These are phyloP conservation scores for Epinotia brunnichana DNA, from an alignment of 2,888 invertebrate species.

Conservation along the genomic window DNA sequence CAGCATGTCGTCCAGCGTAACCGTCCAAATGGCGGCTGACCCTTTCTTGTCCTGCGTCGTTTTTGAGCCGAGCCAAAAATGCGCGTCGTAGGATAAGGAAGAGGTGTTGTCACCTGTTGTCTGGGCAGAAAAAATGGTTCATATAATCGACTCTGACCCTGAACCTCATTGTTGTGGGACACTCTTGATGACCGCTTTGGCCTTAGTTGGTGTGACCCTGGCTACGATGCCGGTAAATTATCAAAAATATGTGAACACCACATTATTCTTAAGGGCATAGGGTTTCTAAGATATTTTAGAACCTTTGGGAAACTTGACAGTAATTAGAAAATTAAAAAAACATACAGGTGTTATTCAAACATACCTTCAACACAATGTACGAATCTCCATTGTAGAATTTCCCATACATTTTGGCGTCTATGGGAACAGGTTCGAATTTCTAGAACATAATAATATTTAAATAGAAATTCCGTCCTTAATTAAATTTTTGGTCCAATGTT, in stretches of 20 bases:
- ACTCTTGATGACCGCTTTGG: no score
- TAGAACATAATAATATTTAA: conserved; percentile 71
- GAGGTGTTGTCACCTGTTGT: conserved; percentile 85
- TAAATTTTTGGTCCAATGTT: not conserved
- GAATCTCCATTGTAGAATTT: conserved; percentile 95
- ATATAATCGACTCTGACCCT: not conserved
- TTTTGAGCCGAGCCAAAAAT: conserved; percentile 95
- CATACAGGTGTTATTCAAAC: no score
- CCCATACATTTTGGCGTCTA: conserved; percentile 88
- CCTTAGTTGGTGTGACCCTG: no score
- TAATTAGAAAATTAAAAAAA: no score
- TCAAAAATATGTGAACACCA: no score
- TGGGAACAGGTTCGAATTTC: conserved; percentile 91
- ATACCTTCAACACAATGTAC: conserved; percentile 91
- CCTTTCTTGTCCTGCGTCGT: conserved; percentile 91
- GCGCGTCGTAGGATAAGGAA: conserved; percentile 88
- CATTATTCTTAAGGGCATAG: no score
- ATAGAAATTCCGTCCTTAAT: not conserved
- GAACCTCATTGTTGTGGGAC: no score
- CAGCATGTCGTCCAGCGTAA: conserved; percentile 92
- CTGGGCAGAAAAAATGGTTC: conserved; percentile 67
- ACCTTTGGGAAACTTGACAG: no score
- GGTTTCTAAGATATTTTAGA: no score
- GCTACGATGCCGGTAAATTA: no score
- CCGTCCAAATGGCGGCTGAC: conserved; percentile 89